Conservation (phyloP, 2,888 invertebrate species). For the Geophilus truncorum region DNA sequence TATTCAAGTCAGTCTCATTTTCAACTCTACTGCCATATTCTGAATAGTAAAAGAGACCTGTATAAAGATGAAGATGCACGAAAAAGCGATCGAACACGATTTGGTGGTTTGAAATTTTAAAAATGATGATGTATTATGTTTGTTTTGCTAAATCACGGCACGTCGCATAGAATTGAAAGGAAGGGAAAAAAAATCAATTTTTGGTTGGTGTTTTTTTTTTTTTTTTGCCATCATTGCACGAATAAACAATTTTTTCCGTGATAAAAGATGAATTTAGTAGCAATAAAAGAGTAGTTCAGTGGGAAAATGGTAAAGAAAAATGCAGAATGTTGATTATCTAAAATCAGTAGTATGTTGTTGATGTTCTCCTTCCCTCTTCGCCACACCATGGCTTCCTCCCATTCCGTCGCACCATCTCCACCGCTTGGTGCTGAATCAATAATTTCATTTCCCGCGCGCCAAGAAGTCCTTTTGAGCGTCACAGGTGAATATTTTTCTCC, state of each 20-base stretch:
- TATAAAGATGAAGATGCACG: neutral
- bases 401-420: slow-evolving; percentile 12
- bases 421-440: slow-evolving; percentile 15
- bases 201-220: too few relatives aligned
- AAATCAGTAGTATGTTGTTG: slow-evolving; percentile 2
- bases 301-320: neutral
- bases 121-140: too few relatives aligned
- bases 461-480: slow-evolving; percentile 22
- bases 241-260: too few relatives aligned
- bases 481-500: slow-evolving; percentile 19
- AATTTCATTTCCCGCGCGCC: slow-evolving; percentile 27
- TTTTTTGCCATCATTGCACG: too few relatives aligned
- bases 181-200: too few relatives aligned
- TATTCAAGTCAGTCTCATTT: slow-evolving; percentile 27
- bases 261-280: too few relatives aligned
- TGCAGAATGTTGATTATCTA: neutral
- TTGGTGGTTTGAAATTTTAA: too few relatives aligned
- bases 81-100: neutral
- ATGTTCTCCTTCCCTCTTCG: neutral
- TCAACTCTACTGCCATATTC: slow-evolving; percentile 14
- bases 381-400: slow-evolving; percentile 27
- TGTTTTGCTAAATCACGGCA: too few relatives aligned
- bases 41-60: neutral
- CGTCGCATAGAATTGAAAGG: too few relatives aligned
- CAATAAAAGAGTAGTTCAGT: neutral